Evolutionary conservation across 2,888 invertebrate genomes (phyloP), one percentile per base, ranked within the genome.

Genomic region (Sphaeridia pumilis): DNA sequence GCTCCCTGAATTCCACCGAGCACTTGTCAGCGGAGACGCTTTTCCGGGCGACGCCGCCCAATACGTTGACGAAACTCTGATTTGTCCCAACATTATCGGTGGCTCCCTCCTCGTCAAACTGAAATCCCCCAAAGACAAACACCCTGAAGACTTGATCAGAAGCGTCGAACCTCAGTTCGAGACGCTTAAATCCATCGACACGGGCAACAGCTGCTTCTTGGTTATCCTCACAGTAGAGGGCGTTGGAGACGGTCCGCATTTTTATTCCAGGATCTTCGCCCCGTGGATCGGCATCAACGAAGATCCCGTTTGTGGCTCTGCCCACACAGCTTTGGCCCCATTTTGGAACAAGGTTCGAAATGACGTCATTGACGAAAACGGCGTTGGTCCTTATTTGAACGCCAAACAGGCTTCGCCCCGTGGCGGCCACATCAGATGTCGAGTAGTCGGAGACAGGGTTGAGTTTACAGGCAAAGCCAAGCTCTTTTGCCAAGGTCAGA

Each of bases 241-340:
- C 54, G 20, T 49, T 46, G 52, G 21, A 53, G 48, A 42, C n/a
- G 2, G 12, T 4, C 31, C 31, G 14, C 31, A 31, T 31, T 31
- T 31, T 14, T 31, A 31, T 14, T 31, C 31, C 14, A 31, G 31
- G 31, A 14, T 31, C 14, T 31, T 31, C 14, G 7, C 31, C 7
- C 31, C 31, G 10, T 31, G 31, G 31, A 14, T 31, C 31, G 31
- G 31, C 31, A 7, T 31, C 14, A 31, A 31, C 14, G 31, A 31
- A 31, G 31, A 31, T 31, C 31, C 31, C 10, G 31, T 31, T 31
- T 10, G 10, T 10, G 31, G 31, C 7, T 7, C 31, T 7, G 31
- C 31, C 10, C 31, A 31, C 31, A 31, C 31, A 7, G 14, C 14
- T 14, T 14, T 31, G 10, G 31, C 31, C 7, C 7, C 31, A 10